Evolutionary conservation across 1,140 invertebrate genomes (phyloP).

Genomic region (Pinna nobilis): DNA sequence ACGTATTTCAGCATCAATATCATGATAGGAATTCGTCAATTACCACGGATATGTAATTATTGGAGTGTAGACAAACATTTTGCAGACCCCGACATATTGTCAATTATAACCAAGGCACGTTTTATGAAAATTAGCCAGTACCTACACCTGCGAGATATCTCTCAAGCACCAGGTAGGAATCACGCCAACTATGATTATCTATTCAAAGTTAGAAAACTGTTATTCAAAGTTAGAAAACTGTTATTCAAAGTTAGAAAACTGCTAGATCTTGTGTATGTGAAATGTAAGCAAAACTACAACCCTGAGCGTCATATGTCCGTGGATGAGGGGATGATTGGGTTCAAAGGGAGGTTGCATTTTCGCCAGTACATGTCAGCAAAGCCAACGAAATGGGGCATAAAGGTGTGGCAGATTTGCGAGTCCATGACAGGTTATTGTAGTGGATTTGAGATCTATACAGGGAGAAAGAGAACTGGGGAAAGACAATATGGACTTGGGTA

Average conservation of each 20-base stretch:
- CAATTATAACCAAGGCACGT: not conserved
- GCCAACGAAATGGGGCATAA: constrained; percentile 22
- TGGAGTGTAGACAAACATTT: not conserved
- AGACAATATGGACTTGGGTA: not conserved
- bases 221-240: too few species aligned
- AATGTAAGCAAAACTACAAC: too few species aligned
- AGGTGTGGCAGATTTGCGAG: constrained; percentile 1
- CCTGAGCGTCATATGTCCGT: constrained; percentile 1
- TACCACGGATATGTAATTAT: not conserved
- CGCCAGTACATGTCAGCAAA: constrained; percentile 16
- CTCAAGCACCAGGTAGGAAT: not conserved
- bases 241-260: constrained; percentile 5
- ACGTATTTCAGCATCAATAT: too few species aligned
- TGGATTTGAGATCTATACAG: constrained; percentile 18
- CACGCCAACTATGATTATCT: not conserved
- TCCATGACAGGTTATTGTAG: not conserved
- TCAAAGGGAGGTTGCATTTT: constrained; percentile 7
- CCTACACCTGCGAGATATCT: constrained; percentile 11
- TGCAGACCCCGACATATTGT: not conserved
- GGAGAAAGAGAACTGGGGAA: not conserved
- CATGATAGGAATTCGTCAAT: not conserved
- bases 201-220: too few species aligned
- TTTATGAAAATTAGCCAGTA: constrained; percentile 7
- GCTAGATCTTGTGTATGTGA: not conserved
- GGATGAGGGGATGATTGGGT: too few species aligned